Conservation (phyloP, 2,888 invertebrate genomes). For the Protonemura montana region DNA sequence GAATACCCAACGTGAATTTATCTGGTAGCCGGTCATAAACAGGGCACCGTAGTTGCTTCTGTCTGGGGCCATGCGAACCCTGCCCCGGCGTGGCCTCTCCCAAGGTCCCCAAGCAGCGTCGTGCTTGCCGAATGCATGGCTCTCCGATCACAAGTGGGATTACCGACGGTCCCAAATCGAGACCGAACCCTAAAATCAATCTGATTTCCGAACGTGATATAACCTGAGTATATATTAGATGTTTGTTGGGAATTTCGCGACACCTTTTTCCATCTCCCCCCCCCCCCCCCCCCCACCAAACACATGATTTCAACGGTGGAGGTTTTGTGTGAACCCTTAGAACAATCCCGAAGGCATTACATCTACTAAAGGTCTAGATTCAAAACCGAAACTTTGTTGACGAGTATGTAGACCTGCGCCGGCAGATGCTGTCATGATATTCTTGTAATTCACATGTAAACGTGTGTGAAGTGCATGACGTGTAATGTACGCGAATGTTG, state of each 20-base stretch:
- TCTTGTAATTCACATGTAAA: not conserved
- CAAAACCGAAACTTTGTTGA: not conserved
- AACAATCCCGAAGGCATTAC: not conserved
- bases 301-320: slow-evolving; percentile 15
- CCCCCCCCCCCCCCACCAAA: too few relatives aligned
- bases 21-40: not conserved
- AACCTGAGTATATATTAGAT: slow-evolving; percentile 20
- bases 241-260: slow-evolving; percentile 8
- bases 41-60: not conserved
- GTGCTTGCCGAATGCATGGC: not conserved
- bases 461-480: not conserved
- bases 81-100: not conserved
- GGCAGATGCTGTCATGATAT: not conserved
- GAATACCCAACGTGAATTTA: not conserved
- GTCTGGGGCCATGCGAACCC: not conserved
- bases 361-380: not conserved
- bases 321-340: not conserved
- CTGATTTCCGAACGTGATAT: slow-evolving; percentile 46
- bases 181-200: slow-evolving; percentile 46
- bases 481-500: not conserved
- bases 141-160: slow-evolving; percentile 35
- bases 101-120: not conserved
- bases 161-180: slow-evolving; percentile 36
- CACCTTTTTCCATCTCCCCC: not conserved
- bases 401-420: not conserved